Evolutionary conservation across 2,797 vertebrate genomes (phyloP).

Genomic region (Dendrocincla fuliginosa): DNA sequence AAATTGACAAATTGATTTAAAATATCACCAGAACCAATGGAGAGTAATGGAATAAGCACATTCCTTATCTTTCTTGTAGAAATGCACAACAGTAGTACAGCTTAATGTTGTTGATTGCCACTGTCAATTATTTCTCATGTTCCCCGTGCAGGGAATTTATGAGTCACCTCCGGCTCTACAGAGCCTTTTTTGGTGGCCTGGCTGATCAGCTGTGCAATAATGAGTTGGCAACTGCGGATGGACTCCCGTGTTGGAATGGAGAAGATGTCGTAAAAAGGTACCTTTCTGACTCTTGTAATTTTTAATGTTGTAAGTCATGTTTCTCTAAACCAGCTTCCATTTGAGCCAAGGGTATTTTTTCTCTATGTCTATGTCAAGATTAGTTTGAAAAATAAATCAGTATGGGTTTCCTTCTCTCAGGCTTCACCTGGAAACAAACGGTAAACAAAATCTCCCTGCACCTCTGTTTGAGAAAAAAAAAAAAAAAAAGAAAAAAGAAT

Average conservation of each 20-base stretch:
- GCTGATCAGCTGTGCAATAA: constrained; percentile 84
- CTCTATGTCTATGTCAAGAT: not conserved
- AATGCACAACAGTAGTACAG: not conserved
- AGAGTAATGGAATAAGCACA: not conserved
- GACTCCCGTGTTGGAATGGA: constrained; percentile 85
- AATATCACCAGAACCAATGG: not conserved
- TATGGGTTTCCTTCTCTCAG: not conserved
- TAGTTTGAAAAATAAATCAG: not conserved
- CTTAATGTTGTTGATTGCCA: not conserved
- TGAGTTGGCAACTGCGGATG: constrained; percentile 80
- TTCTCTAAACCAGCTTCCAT: not conserved
- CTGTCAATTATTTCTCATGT: not conserved
- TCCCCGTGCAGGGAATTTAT: constrained; percentile 82
- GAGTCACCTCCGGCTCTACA: constrained; percentile 76
- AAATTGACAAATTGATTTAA: not conserved
- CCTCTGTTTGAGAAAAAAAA: not conserved
- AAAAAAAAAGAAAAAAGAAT: not conserved
- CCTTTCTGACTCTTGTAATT: not conserved
- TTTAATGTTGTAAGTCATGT: not conserved
- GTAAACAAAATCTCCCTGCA: not conserved
- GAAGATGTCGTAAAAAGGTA: constrained; percentile 84
- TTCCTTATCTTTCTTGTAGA: not conserved
- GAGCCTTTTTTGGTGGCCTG: constrained; percentile 82
- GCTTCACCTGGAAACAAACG: not conserved
- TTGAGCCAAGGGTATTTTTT: not conserved